These are phyloP conservation scores for Batillaria attramentaria DNA, from an alignment of 1,140 invertebrate species.

Conservation along the genomic window DNA sequence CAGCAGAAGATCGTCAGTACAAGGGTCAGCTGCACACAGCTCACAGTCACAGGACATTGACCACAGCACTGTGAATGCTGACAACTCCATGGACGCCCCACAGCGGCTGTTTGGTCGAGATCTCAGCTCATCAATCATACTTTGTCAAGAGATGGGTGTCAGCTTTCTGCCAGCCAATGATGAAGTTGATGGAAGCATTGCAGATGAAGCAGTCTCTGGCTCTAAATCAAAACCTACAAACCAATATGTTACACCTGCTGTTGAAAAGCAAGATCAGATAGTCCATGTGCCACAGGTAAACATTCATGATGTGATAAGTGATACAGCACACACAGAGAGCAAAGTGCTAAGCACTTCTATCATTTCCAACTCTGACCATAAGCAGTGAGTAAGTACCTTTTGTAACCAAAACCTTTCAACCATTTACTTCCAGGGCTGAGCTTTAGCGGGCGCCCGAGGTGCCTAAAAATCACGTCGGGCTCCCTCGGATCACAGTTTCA, in stretches of 20 bases:
- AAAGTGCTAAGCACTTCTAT: no score
- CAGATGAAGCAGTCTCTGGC: background rate
- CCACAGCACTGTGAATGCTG: background rate
- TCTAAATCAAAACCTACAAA: background rate
- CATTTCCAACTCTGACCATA: no score
- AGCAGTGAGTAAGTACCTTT: no score
- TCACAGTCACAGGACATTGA: background rate
- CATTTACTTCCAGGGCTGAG: no score
- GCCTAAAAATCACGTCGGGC: no score
- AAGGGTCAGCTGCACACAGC: background rate
- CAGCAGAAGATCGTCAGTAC: background rate
- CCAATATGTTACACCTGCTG: background rate
- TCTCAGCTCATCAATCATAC: no score
- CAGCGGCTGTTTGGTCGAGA: no score
- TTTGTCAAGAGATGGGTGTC: background rate
- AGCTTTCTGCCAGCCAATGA: background rate
- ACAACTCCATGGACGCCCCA: no score
- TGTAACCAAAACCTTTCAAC: no score
- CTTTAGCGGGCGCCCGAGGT: no score
- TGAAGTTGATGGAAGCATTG: background rate
- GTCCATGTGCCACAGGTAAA: background rate
- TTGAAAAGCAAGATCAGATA: background rate
- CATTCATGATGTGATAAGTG: background rate
- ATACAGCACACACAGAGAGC: background rate
- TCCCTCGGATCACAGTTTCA: no score